Evolutionary conservation across 2,797 vertebrate species (phyloP).

Genomic region (Chelon auratus): DNA sequence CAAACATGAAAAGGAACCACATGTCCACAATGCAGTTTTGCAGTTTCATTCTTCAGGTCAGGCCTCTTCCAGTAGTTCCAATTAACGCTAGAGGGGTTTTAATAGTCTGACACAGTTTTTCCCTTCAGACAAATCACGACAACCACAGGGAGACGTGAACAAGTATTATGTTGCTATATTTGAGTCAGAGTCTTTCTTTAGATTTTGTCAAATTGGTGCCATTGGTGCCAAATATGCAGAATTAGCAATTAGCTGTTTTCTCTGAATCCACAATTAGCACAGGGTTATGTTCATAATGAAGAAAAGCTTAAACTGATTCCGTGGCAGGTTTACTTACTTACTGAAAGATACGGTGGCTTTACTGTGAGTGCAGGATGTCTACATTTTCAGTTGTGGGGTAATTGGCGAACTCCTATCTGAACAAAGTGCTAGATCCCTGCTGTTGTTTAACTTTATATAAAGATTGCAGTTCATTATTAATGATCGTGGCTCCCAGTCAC

Average conservation of each 20-base stretch:
- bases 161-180: background rate
- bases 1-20: background rate
- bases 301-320: too few species aligned
- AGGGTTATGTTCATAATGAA: too few species aligned
- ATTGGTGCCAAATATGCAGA: background rate
- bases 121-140: background rate
- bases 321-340: too few species aligned
- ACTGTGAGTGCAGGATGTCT: background rate
- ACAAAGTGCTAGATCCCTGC: background rate
- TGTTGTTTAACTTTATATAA: conserved; percentile 26
- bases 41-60: background rate
- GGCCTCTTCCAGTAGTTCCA: background rate
- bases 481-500: conserved; percentile 34
- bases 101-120: background rate
- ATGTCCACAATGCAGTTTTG: background rate
- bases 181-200: background rate
- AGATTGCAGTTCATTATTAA: conserved; percentile 33
- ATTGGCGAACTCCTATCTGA: conserved; percentile 5
- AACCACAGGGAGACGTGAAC: background rate
- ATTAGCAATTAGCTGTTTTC: background rate
- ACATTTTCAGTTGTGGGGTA: background rate
- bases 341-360: too few species aligned
- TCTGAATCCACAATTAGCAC: too few species aligned
- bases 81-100: background rate
- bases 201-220: background rate